These are phyloP conservation scores for Archocentrus centrarchus DNA, from an alignment of 2,113 vertebrate genomes.

Conservation along the genomic window DNA sequence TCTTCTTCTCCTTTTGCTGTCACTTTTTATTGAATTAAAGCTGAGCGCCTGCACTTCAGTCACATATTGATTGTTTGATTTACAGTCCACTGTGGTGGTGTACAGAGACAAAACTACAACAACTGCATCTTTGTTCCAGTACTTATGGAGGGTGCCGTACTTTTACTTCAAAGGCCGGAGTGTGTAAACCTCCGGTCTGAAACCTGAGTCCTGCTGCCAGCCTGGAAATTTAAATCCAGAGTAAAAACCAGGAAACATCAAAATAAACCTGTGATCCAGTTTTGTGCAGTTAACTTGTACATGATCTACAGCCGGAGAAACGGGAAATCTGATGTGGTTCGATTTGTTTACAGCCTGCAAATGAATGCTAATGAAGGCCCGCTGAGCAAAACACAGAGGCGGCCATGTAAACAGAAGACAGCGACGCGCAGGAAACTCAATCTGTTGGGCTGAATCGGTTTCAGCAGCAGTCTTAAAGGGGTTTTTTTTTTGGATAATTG, in stretches of 20 bases:
- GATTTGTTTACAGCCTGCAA: slow-evolving; percentile 31
- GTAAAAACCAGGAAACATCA: neutral
- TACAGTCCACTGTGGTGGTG: too few relatives aligned
- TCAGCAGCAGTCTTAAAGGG: neutral
- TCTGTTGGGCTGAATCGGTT: neutral
- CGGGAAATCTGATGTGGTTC: slow-evolving; percentile 2
- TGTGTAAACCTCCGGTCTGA: neutral
- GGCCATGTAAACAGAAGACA: slow-evolving; percentile 15
- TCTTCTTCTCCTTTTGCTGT: neutral
- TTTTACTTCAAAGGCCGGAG: neutral
- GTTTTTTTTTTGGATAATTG: neutral
- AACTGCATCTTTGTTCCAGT: too few relatives aligned
- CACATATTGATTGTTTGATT: too few relatives aligned
- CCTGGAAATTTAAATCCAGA: neutral
- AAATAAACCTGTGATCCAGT: neutral
- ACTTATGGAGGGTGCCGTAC: too few relatives aligned
- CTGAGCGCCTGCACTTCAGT: too few relatives aligned
- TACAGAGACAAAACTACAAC: too few relatives aligned
- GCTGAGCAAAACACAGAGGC: neutral
- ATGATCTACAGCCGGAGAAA: neutral
- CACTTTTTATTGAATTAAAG: too few relatives aligned
- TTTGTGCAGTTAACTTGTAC: neutral
- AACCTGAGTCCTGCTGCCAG: too few relatives aligned
- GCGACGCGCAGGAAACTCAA: slow-evolving; percentile 8
- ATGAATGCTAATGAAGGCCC: slow-evolving; percentile 12